Evolutionary conservation across 2,113 vertebrate species (phyloP), one percentile per base, ranked within the genome.

Genomic region (Nothocercus nigrocapillus): DNA sequence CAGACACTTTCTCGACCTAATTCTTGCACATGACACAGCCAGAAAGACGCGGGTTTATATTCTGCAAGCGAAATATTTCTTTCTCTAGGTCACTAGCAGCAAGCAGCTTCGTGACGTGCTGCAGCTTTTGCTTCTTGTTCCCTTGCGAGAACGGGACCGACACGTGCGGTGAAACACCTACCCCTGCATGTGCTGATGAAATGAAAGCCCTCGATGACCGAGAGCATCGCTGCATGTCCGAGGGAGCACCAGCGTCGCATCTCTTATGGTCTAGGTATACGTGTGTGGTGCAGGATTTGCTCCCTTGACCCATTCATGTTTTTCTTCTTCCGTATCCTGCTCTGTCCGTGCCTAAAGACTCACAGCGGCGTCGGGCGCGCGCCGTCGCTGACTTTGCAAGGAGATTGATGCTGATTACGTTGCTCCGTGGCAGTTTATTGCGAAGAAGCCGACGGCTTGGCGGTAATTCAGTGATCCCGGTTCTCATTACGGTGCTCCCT

Each of bases 381-480:
- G 16, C 58, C 66, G 61, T 66, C 67, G 30, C 21, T 66, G 49
- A 34, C 27, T 53, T 5, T 38, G 51, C 74, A 30, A 42, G 25
- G 66, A 75, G 70, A 22, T 27, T 13, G 38, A 45, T 54, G 13
- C 38, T 61, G 62, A 47, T 74, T 22, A 7, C 28, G 16, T 51
- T 67, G 30, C 36, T 88, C 34, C 67, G 58, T 27, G 27, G 45
- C 81, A 85, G n/a, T 75, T 94, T 88, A 53, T 88, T 85, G 56
- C 86, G 14, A 47, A 20, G 53, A 68, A 38, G 25, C 47, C 40
- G 18, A 24, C 27, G 16, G 58, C 47, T 49, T 79, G 72, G 16
- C 2, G 15, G 32, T 70, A 47, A 44, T 21, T 63, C 40, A 47
- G 28, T 58, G 38, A 32, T 68, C 49, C 64, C 36, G 6, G 27